These are phyloP conservation scores for Caenorhabditis drosophilae DNA, from an alignment of 2,888 invertebrate genomes.

Conservation along the genomic window DNA sequence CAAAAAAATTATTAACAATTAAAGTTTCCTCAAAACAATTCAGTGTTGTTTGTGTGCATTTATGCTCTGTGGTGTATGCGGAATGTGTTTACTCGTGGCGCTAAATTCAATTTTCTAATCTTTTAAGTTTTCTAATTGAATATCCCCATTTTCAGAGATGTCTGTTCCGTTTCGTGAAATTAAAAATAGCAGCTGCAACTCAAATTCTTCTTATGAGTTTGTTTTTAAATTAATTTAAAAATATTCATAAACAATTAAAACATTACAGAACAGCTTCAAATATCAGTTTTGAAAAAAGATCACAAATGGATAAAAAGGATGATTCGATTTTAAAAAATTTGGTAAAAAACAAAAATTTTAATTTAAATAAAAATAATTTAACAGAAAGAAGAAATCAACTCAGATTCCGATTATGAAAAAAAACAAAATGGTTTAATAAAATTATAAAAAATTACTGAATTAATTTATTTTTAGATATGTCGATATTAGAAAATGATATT, in stretches of 20 bases:
- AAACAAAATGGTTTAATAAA: background rate
- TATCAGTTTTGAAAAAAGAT: constrained; percentile 3
- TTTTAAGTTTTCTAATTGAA: too few species aligned
- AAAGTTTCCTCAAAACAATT: too few species aligned
- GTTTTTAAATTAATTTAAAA: background rate
- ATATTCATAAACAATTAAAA: background rate
- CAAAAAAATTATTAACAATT: too few species aligned
- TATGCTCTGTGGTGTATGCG: too few species aligned
- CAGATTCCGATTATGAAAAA: constrained; percentile 7
- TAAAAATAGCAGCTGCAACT: background rate
- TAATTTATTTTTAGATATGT: constrained; percentile 4
- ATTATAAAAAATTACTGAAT: too few species aligned
- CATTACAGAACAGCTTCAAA: background rate
- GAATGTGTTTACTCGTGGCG: too few species aligned
- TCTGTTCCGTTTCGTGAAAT: background rate
- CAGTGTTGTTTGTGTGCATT: too few species aligned
- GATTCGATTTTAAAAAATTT: constrained; percentile 2
- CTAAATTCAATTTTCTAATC: too few species aligned
- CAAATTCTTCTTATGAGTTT: constrained; percentile 1
- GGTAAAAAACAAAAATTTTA: background rate
- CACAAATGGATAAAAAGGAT: background rate
- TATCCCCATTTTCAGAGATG: background rate
- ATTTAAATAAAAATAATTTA: background rate
- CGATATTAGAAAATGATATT: constrained; percentile 26
- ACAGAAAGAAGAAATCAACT: constrained; percentile 14